phyloP scores from a whole-genome alignment of 1,140 invertebrate species.

The Monomorium pharaonis region DNA sequence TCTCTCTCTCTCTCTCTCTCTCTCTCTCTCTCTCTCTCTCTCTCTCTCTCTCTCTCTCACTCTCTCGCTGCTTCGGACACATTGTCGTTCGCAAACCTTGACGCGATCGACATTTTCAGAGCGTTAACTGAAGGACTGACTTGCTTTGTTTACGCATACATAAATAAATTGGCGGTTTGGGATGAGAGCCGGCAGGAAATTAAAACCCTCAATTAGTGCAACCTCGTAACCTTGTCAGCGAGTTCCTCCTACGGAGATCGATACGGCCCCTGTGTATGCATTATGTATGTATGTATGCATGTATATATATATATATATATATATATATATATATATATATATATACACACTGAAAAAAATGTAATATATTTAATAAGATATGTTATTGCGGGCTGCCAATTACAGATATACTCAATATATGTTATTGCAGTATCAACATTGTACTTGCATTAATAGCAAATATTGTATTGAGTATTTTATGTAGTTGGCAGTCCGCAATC shows the following conservation, averaged over 20 bases:
- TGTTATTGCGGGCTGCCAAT: too few relatives aligned
- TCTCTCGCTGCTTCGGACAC: not conserved
- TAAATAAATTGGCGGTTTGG: constrained; percentile 60
- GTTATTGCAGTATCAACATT: too few relatives aligned
- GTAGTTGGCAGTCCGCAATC: too few relatives aligned
- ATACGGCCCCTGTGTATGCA: constrained; percentile 50
- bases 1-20: too few relatives aligned
- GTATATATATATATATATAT: constrained; percentile 47
- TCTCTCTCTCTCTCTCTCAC: too few relatives aligned
- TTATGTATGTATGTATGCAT: too few relatives aligned
- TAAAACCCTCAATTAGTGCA: constrained; percentile 76
- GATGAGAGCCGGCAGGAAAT: constrained; percentile 70
- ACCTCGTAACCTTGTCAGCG: constrained; percentile 77
- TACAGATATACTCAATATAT: too few relatives aligned
- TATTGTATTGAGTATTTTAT: too few relatives aligned
- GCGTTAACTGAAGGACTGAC: constrained; percentile 5
- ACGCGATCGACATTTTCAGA: constrained; percentile 7
- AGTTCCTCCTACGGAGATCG: constrained; percentile 72
- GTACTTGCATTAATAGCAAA: too few relatives aligned
- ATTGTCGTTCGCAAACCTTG: not conserved
- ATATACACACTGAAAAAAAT: too few relatives aligned
- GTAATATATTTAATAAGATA: too few relatives aligned
- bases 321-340: constrained; percentile 66
- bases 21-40: too few relatives aligned
- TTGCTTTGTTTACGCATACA: constrained; percentile 23